Conservation (phyloP, 2,888 invertebrate genomes). For the Corbicula japonica region DNA sequence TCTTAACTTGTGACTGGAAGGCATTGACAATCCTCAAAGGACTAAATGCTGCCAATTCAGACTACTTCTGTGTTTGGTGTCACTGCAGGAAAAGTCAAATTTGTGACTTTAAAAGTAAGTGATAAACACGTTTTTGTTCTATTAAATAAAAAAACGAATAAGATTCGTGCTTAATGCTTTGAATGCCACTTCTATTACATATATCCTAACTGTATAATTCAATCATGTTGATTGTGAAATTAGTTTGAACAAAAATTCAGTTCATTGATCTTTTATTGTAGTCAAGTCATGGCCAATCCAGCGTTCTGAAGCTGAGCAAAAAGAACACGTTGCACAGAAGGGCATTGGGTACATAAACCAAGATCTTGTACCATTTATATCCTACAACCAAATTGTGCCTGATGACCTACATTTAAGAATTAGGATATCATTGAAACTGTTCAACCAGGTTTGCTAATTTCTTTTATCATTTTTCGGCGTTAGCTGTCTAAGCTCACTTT, state of each 20-base stretch:
- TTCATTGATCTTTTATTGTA: neutral
- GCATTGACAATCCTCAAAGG: slow-evolving; percentile 2
- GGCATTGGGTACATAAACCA: neutral
- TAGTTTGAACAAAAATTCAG: neutral
- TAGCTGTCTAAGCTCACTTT: too few species aligned
- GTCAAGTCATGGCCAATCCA: neutral
- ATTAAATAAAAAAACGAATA: too few species aligned
- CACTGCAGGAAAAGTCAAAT: neutral
- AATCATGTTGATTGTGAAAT: neutral
- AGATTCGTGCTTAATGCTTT: too few species aligned
- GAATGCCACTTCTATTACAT: neutral
- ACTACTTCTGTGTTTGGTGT: neutral
- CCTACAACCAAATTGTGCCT: neutral
- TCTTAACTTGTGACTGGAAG: slow-evolving; percentile 1
- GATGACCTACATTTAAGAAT: neutral
- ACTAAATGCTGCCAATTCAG: neutral
- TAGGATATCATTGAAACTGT: neutral
- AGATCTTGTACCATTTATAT: neutral
- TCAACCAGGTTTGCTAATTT: neutral
- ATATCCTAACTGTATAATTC: neutral
- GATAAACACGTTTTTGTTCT: too few species aligned
- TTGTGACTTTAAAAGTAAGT: slow-evolving; percentile 3
- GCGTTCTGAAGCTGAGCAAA: neutral
- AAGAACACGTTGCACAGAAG: neutral
- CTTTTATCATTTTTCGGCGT: neutral